phyloP scores from a whole-genome alignment of 2,113 vertebrate genomes.

The Poeciliopsis prolifica region DNA sequence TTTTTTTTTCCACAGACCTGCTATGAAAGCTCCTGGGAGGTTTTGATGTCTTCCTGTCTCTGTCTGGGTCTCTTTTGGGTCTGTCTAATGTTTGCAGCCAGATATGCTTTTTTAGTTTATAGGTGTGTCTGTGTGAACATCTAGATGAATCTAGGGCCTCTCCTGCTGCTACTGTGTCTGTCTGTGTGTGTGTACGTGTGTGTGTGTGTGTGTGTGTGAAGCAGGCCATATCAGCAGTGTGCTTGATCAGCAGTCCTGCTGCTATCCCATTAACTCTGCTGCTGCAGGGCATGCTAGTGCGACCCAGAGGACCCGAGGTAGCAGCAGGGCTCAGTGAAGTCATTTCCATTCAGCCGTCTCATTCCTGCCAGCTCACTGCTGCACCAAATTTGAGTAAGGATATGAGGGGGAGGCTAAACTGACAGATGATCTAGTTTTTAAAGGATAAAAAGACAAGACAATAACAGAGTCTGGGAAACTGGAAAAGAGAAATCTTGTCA shows the following conservation, averaged over 20 bases:
- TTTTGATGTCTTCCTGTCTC: not conserved
- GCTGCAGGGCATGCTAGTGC: slow-evolving; percentile 58
- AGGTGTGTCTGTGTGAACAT: slow-evolving; percentile 20
- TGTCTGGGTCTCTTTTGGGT: not conserved
- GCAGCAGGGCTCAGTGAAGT: slow-evolving; percentile 62
- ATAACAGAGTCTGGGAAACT: not conserved
- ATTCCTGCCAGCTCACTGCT: slow-evolving; percentile 29
- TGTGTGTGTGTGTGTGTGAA: slow-evolving; percentile 11
- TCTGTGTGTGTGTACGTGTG: not conserved
- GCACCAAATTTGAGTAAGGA: slow-evolving; percentile 16
- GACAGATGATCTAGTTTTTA: not conserved
- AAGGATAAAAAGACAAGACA: not conserved
- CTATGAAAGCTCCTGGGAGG: slow-evolving; percentile 17
- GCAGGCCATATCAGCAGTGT: slow-evolving; percentile 45
- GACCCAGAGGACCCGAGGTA: slow-evolving; percentile 64
- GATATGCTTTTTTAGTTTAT: not conserved
- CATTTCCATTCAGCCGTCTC: slow-evolving; percentile 64
- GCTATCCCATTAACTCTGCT: slow-evolving; percentile 69
- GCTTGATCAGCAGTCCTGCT: slow-evolving; percentile 72
- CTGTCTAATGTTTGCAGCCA: slow-evolving; percentile 31
- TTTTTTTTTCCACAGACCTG: slow-evolving; percentile 15
- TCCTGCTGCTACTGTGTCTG: slow-evolving; percentile 17
- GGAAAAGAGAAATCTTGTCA: not conserved
- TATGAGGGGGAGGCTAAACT: not conserved
- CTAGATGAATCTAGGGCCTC: slow-evolving; percentile 8